Evolutionary conservation across 1,140 invertebrate genomes (phyloP).

Genomic region (Lepidurus apus): DNA sequence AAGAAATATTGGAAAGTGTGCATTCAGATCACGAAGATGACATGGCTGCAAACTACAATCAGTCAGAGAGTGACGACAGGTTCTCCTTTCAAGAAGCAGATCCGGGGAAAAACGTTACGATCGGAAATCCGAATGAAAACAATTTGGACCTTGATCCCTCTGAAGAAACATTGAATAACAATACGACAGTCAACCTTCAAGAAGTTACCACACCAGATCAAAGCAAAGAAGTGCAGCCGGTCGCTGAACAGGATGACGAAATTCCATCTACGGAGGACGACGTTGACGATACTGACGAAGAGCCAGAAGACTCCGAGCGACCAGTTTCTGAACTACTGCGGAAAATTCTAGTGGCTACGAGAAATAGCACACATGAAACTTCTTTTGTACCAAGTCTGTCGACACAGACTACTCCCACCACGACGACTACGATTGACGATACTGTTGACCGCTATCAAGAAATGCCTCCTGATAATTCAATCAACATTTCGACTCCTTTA

Average conservation of each 20-base stretch:
- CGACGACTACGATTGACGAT: neutral
- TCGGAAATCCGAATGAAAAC: neutral
- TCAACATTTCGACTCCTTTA: too few relatives aligned
- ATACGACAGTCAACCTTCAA: neutral
- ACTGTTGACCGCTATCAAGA: neutral
- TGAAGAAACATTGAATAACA: neutral
- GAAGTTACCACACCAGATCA: neutral
- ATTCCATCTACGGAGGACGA: neutral
- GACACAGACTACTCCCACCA: neutral
- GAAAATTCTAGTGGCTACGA: conserved; percentile 34
- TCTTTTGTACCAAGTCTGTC: neutral
- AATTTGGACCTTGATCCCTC: neutral
- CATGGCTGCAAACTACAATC: neutral
- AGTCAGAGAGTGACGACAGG: neutral
- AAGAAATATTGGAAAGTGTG: neutral
- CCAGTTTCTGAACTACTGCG: conserved; percentile 32
- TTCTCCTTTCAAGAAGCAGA: neutral
- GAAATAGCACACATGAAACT: conserved; percentile 29
- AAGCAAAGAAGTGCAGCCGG: neutral
- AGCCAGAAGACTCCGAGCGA: conserved; percentile 26
- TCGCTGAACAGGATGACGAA: neutral
- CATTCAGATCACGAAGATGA: neutral
- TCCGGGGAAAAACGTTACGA: neutral
- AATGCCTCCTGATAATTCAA: neutral
- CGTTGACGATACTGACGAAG: conserved; percentile 23